phyloP scores from a whole-genome alignment of 2,113 vertebrate species.

The Corythornis vintsioides region DNA sequence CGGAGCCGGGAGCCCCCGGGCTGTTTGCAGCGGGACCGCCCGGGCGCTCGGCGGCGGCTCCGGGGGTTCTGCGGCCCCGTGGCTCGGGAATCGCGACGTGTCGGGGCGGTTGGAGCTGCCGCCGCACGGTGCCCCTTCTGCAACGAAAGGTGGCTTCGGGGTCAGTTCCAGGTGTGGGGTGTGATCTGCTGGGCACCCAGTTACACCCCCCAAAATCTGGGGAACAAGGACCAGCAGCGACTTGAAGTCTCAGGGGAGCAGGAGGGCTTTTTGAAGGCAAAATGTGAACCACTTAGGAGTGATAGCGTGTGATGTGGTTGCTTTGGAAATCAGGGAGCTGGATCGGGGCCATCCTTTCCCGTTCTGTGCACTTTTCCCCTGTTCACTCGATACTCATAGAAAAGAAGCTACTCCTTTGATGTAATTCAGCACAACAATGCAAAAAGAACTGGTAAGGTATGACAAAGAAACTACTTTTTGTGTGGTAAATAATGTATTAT shows the following conservation, averaged over 20 bases:
- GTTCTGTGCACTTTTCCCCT: rapidly evolving
- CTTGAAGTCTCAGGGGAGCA: background rate
- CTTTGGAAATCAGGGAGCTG: background rate
- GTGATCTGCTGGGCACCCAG: rapidly evolving
- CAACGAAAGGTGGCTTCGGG: background rate
- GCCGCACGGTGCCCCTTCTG: background rate
- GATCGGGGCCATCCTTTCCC: background rate
- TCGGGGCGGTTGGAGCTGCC: background rate
- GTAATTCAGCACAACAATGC: background rate
- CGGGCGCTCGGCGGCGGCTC: too few species aligned
- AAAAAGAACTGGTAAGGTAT: background rate
- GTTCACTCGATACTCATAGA: background rate
- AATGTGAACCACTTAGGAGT: rapidly evolving
- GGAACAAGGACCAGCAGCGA: rapidly evolving
- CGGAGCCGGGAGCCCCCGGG: too few species aligned
- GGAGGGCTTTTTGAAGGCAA: background rate
- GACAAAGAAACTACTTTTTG: background rate
- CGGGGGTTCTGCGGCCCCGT: background rate
- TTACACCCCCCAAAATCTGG: rapidly evolving
- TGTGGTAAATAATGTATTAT: background rate
- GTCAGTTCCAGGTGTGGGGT: rapidly evolving
- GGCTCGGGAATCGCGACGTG: background rate
- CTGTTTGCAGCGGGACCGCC: background rate
- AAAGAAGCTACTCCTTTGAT: background rate
- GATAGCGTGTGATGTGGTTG: background rate